Base-by-base conservation (phyloP, 92 coral and sea anemone species). In the Anthopleura xanthogrammica region DNA sequence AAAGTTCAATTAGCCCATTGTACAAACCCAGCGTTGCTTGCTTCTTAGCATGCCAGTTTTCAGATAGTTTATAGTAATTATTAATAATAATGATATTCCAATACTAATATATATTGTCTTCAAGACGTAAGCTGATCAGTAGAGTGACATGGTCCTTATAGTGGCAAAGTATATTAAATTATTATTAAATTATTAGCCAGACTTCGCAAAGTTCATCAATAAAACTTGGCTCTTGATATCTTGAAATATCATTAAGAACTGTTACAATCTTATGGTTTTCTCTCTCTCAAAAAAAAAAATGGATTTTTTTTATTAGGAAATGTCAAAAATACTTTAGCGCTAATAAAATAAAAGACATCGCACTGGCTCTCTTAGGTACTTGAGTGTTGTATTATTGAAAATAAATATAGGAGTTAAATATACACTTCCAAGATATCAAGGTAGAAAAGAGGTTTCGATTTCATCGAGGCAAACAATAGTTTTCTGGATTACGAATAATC, bases 401-500 rank as follows among this genome's bases (percentile, higher is more conserved):
- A 14, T 54, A 54, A 54, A 54, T 54, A 54, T 6, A 11, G 16
- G 58, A 54, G 58, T 54, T 54, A 54, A 11, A 11, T 54, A 68
- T 68, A 36, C 74, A 16, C 13, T 36, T 8, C 43, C 74, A 36
- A 29, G 16, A 36, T 68, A 10, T 8, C 43, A 24, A 3, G 73
- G 40, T 12, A 23, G 2, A 23, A 68, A 11, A 12, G 1, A 12
- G 12, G 14, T 41, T 80, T 68, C 20, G 24, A 13, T 80, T 80
- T 20, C 83, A 46, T 2, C 1, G 17, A 36, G 29, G 41, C 74
- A 42, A 22, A 20, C 42, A 81, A 68, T n/a, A 52, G 16, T 50
- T 13, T 48, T 75, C 20, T 77, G 80, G 80, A 77, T 77, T 77
- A 77, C 5, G 20, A 46, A 52, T 46, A 13, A 22, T 16, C 74